Evolutionary conservation across 2,113 vertebrate species (phyloP).

Genomic region (Aspidoscelis tigris): DNA sequence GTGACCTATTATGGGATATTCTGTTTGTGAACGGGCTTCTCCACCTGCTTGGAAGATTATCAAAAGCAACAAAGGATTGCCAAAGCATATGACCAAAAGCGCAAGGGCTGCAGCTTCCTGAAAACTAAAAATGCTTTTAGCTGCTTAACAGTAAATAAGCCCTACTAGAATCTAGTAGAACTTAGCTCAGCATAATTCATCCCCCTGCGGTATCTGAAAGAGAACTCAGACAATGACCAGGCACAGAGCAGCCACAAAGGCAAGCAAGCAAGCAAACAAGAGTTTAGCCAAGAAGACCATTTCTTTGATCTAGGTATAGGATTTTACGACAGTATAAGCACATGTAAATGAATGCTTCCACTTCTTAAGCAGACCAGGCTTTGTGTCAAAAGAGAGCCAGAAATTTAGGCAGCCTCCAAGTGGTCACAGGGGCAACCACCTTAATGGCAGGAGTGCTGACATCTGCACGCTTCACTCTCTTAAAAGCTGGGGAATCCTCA

Average conservation of each 20-base stretch:
- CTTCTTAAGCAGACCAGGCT: too few species aligned
- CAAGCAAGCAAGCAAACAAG: not conserved
- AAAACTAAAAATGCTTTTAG: not conserved
- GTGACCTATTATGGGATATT: constrained; percentile 20
- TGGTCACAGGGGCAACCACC: too few species aligned
- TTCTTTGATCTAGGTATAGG: too few species aligned
- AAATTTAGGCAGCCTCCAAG: too few species aligned
- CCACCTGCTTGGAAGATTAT: not conserved
- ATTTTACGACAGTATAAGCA: too few species aligned
- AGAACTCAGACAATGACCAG: not conserved
- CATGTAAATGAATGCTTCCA: too few species aligned
- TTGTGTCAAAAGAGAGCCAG: too few species aligned
- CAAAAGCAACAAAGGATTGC: constrained; percentile 11
- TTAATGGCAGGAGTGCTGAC: too few species aligned
- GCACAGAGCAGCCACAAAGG: not conserved
- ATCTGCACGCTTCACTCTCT: too few species aligned
- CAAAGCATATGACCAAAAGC: not conserved
- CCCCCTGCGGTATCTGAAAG: not conserved
- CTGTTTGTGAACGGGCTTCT: constrained; percentile 14
- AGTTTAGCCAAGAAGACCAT: too few species aligned
- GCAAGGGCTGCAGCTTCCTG: not conserved
- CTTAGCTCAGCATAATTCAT: not conserved
- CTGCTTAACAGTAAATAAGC: not conserved
- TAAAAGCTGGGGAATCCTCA: too few species aligned
- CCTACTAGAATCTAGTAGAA: not conserved